Evolutionary conservation across 2,113 vertebrate genomes (phyloP).

Genomic region (Larimichthys crocea): DNA sequence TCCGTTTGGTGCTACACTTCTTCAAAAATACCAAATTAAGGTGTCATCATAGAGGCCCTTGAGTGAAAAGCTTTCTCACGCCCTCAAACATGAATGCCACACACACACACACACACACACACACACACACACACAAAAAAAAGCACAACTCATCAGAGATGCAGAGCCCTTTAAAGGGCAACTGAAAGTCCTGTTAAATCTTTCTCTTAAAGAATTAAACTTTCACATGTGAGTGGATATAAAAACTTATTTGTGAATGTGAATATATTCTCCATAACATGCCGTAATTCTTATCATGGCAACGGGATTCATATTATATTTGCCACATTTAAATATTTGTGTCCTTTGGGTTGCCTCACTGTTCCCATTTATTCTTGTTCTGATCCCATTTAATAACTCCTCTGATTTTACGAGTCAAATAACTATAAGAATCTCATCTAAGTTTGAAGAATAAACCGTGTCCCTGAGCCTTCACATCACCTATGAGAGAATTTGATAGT

Average conservation of each 20-base stretch:
- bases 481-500: slow-evolving; percentile 44
- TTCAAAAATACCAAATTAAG: slow-evolving; percentile 68
- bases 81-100: slow-evolving; percentile 24
- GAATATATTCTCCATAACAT: not conserved
- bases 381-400: slow-evolving; percentile 58
- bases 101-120: slow-evolving; percentile 14
- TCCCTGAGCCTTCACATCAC: slow-evolving; percentile 56
- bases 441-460: slow-evolving; percentile 69
- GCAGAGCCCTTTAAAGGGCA: slow-evolving; percentile 62
- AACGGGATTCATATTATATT: slow-evolving; percentile 43
- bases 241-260: not conserved
- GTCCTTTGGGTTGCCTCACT: slow-evolving; percentile 39
- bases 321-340: slow-evolving; percentile 64
- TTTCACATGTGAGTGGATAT: not conserved
- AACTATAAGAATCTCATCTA: slow-evolving; percentile 68
- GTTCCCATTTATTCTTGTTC: slow-evolving; percentile 51
- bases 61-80: slow-evolving; percentile 61
- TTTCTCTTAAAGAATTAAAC: slow-evolving; percentile 24
- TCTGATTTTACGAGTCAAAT: slow-evolving; percentile 68
- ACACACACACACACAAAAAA: too few species aligned
- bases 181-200: slow-evolving; percentile 27
- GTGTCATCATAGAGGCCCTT: slow-evolving; percentile 58
- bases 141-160: slow-evolving; percentile 55
- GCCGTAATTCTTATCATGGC: not conserved
- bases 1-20: slow-evolving; percentile 10